Evolutionary conservation across 1,140 invertebrate species (phyloP).

Genomic region (Drosophila grimshawi): DNA sequence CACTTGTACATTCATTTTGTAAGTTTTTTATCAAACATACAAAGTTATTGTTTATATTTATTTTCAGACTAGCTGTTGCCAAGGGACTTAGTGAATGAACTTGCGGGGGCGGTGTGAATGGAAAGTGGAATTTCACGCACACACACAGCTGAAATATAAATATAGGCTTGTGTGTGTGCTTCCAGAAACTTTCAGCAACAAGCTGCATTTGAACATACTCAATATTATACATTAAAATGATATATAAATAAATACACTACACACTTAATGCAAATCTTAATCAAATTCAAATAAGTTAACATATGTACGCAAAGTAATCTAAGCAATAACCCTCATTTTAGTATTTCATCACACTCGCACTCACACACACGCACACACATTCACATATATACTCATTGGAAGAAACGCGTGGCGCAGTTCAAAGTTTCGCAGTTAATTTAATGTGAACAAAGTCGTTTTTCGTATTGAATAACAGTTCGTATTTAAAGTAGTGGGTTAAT

Average conservation of each 20-base stretch:
- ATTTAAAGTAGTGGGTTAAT: slow-evolving; percentile 6
- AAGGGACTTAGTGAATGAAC: slow-evolving; percentile 52
- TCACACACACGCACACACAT: slow-evolving; percentile 19
- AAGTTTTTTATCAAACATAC: neutral
- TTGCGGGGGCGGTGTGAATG: slow-evolving; percentile 2
- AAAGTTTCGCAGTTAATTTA: slow-evolving; percentile 33
- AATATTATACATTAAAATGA: neutral
- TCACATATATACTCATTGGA: slow-evolving; percentile 25
- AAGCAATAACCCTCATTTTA: slow-evolving; percentile 31
- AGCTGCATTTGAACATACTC: slow-evolving; percentile 12
- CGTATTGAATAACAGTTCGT: slow-evolving; percentile 40
- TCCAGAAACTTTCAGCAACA: slow-evolving; percentile 63
- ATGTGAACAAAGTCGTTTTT: slow-evolving; percentile 48
- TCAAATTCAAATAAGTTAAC: neutral
- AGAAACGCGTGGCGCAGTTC: slow-evolving; percentile 71
- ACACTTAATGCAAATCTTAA: neutral
- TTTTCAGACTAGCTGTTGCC: slow-evolving; percentile 51
- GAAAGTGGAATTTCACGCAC: slow-evolving; percentile 51
- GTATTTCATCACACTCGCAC: slow-evolving; percentile 53
- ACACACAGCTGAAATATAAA: neutral
- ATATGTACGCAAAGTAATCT: neutral
- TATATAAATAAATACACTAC: neutral
- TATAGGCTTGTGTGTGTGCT: slow-evolving; percentile 13
- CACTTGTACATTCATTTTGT: no score
- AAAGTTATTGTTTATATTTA: neutral